These are phyloP conservation scores for Apodemus speciosus DNA, from an alignment of 2,113 vertebrate species.

Conservation along the genomic window DNA sequence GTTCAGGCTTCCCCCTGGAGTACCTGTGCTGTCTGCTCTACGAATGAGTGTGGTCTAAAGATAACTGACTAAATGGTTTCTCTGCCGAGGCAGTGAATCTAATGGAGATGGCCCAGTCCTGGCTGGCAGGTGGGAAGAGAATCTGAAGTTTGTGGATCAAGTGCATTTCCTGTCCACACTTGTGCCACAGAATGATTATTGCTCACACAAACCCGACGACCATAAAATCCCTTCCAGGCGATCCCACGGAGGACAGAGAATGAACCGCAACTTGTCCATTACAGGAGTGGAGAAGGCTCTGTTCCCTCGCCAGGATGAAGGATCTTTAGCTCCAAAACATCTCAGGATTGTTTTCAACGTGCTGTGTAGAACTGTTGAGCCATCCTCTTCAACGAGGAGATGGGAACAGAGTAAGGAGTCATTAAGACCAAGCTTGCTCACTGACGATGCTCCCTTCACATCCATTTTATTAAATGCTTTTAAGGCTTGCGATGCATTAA, in stretches of 20 bases:
- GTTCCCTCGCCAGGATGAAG: background rate
- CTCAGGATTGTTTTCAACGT: constrained; percentile 7
- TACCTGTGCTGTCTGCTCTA: background rate
- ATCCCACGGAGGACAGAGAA: constrained; percentile 27
- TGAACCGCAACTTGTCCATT: constrained; percentile 54
- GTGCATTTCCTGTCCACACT: constrained; percentile 53
- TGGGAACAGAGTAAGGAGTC: constrained; percentile 51
- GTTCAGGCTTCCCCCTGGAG: background rate
- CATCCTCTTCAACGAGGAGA: constrained; percentile 39
- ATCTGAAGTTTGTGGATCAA: constrained; percentile 39
- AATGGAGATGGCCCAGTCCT: constrained; percentile 26
- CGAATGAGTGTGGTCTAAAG: background rate
- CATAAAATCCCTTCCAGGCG: constrained; percentile 50
- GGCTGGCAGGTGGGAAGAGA: constrained; percentile 40
- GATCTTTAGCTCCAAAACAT: constrained; percentile 58
- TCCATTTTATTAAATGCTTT: constrained; percentile 69
- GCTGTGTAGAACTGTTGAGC: constrained; percentile 52
- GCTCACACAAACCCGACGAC: constrained; percentile 12
- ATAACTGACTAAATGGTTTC: constrained; percentile 45
- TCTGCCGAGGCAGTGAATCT: background rate
- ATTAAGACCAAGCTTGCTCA: constrained; percentile 34
- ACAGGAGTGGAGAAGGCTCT: background rate
- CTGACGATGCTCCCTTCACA: background rate
- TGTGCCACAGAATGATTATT: background rate
- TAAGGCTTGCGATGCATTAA: constrained; percentile 62